Evolutionary conservation across 2,888 invertebrate species (phyloP), one percentile per base, ranked within the genome.

Genomic region (Stictocephala bisonia): DNA sequence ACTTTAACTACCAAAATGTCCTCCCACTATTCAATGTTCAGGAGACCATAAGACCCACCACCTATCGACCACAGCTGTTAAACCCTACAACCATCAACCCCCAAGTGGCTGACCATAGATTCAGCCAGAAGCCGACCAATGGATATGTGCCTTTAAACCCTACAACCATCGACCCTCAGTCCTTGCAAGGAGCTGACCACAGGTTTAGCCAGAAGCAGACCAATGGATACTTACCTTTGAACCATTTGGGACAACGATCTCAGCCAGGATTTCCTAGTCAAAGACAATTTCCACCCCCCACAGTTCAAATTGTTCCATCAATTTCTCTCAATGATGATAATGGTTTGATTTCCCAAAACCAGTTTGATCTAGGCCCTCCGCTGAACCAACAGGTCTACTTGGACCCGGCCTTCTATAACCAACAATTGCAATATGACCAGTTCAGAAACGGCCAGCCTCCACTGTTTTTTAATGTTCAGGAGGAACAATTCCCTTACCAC

Each of bases 11-110:
- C 29, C 71, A 74, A 68, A 76, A 71, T 74, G 76, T 76, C 53
- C 71, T 78, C 40, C 75, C 75, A 35, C 76, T 77, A 60, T 77
- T 75, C 64, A 76, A 75, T 79, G 79, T 74, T 78, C 80, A 77
- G 80, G 80, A 77, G 75, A 74, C 75, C 81, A 80, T 78, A 79
- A 81, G 79, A 80, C 83, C 85, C 31, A 85, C 85, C 68, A 85
- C 85, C 44, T 85, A 82, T 80, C 82, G 85, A 60, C 85, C 85
- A 6, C 71, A 74, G 18, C 71, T 72, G 11, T 58, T 73, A n/a
- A 56, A 44, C 69, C 69, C 80, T 78, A 27, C 75, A 76, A 60
- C 79, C 79, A 66, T 80, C 77, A 77, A 76, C 70, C 58, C 58
- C 40, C 79, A 78, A 79, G 78, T 9, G 13, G 60, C 40, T 18